Evolutionary conservation across 2,797 vertebrate species (phyloP).

Genomic region (Acrocephalus scirpaceus): DNA sequence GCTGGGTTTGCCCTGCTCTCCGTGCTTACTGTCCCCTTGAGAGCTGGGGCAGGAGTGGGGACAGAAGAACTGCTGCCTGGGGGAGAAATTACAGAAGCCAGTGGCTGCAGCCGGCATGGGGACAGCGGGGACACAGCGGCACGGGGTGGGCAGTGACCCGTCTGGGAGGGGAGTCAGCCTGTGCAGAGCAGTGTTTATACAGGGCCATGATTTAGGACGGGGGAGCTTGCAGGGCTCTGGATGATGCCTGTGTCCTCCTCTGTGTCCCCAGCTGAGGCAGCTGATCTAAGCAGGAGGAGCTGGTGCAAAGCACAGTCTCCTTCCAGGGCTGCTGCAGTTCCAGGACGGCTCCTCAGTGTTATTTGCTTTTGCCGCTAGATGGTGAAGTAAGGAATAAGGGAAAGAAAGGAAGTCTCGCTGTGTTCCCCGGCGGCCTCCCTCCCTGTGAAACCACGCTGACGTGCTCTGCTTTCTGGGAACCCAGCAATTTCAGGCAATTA

Average conservation of each 20-base stretch:
- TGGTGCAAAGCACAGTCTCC: background rate
- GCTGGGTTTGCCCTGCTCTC: background rate
- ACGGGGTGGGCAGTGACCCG: rapidly evolving
- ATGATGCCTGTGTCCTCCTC: background rate
- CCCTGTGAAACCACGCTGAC: background rate
- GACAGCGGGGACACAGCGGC: rapidly evolving
- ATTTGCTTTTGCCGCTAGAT: slow-evolving; percentile 49
- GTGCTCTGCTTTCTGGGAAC: background rate
- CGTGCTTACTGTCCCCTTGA: background rate
- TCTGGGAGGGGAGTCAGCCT: background rate
- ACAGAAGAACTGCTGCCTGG: background rate
- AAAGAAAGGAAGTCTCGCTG: background rate
- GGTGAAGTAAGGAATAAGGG: slow-evolving; percentile 32
- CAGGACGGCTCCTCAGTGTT: background rate
- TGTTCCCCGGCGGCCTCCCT: rapidly evolving
- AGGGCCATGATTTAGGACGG: background rate
- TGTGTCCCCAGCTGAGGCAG: background rate
- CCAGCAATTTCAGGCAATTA: background rate
- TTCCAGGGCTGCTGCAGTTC: background rate
- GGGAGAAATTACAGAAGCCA: background rate
- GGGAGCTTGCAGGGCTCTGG: background rate
- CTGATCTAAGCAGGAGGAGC: background rate
- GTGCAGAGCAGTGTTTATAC: background rate
- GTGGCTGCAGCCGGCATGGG: background rate
- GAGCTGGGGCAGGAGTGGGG: background rate